Conservation (phyloP, 1,140 invertebrate species). For the Drosophila bocki region DNA sequence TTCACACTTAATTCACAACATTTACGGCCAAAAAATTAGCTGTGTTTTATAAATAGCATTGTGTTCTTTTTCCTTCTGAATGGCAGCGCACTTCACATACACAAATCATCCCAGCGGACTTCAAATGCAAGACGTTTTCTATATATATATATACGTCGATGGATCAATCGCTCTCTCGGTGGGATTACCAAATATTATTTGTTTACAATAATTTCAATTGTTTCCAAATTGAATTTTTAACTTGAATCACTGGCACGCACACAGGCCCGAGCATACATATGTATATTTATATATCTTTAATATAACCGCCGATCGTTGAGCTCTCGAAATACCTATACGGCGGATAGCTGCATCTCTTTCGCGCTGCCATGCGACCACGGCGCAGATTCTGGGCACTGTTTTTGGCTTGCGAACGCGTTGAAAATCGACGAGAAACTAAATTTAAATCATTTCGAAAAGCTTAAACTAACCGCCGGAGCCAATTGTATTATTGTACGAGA, state of each 20-base stretch:
- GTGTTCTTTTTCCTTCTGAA: constrained; percentile 66
- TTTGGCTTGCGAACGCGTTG: constrained; percentile 72
- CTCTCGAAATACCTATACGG: constrained; percentile 79
- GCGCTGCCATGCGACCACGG: constrained; percentile 55
- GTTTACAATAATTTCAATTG: constrained; percentile 65
- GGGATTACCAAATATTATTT: constrained; percentile 53
- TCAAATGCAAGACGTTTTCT: constrained; percentile 63
- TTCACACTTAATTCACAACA: constrained; percentile 61
- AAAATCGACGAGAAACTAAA: constrained; percentile 81
- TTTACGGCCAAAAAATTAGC: constrained; percentile 77
- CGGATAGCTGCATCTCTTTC: constrained; percentile 75
- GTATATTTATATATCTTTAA: constrained; percentile 64
- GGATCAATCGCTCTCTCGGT: constrained; percentile 21
- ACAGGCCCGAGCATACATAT: constrained; percentile 13
- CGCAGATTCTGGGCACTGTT: constrained; percentile 38
- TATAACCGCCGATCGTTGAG: constrained; percentile 71
- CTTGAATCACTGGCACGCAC: constrained; percentile 35
- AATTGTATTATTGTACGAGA: constrained; percentile 6
- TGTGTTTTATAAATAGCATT: constrained; percentile 84
- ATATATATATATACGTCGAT: constrained; percentile 19
- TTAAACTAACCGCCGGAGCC: constrained; percentile 58
- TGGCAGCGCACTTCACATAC: constrained; percentile 67
- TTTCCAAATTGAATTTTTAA: constrained; percentile 59
- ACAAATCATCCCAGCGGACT: constrained; percentile 42
- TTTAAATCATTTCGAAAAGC: constrained; percentile 72